Base-by-base conservation (phyloP, 1,140 invertebrate species). In the Heliconius hermathena region DNA sequence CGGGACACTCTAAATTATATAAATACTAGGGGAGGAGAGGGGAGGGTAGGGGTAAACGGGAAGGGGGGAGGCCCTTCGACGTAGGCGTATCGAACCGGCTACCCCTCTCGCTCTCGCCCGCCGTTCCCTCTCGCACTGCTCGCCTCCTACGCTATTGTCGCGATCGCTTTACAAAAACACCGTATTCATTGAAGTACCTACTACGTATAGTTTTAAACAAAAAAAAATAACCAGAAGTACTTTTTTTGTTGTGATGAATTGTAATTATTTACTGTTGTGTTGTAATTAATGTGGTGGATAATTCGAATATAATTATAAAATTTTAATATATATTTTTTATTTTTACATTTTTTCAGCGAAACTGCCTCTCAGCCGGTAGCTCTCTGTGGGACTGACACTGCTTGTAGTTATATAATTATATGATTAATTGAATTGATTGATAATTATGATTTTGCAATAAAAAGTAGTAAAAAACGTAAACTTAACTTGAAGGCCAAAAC, bases 1-100 rank as follows among this genome's bases (percentile, higher is more conserved):
- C 60, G 78, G 74, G 80, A 80, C 81, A 81, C 71, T 79, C 82
- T 80, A 77, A 78, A 89, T 86, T 89, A 90, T 85, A 90, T 90
- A 90, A 90, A 87, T 85, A 85, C 73, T 66, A 11, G 20, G 60
- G 60, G 9, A 16, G 60, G 22, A 9, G 3, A 22, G n/a, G 60
- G 82, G 74, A 77, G 85, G 86, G 82, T 5, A 11, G 60, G 13
- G 26, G 60, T 66, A 9, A 26, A 3, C 9, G 60, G 82, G 74
- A 76, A 85, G 87, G 83, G 78, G 85, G 82, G 81, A 83, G 82
- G 84, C 88, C 85, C 73, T 71, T 74, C 78, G 60, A 82, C 87
- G 81, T 79, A 54, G 83, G 84, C 84, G 88, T 91, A 91, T 91
- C 90, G 90, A 91, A 87, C 88, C 87, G 81, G 77, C 20, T 41